phyloP scores from a whole-genome alignment of 2,797 vertebrate species.

The Sitta carolinensis region DNA sequence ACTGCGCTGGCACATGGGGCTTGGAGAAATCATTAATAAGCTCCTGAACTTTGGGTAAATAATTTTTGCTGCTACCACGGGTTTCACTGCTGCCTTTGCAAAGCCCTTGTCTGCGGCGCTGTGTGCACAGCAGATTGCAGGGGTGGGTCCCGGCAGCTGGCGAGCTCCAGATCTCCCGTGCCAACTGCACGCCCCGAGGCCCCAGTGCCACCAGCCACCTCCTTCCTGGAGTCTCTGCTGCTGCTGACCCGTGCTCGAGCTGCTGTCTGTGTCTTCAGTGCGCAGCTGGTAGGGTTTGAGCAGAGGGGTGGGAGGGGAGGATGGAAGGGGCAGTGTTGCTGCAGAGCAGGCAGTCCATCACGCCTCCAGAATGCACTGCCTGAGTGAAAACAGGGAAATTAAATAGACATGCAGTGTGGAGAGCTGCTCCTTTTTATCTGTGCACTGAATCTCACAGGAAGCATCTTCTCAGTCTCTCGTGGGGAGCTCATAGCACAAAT shows the following conservation, averaged over 20 bases:
- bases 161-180: slow-evolving; percentile 1
- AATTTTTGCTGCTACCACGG: neutral
- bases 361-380: neutral
- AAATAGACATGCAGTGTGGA: neutral
- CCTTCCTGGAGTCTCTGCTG: neutral
- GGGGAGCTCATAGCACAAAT: neutral
- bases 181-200: neutral
- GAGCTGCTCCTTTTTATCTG: neutral
- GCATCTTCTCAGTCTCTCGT: neutral
- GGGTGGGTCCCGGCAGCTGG: slow-evolving; percentile 64
- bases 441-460: neutral
- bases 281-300: slow-evolving; percentile 32
- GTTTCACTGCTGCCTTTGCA: neutral
- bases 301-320: slow-evolving; percentile 47
- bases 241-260: neutral
- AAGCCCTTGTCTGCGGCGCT: neutral
- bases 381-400: neutral
- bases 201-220: slow-evolving; percentile 2
- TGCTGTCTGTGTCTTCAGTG: neutral
- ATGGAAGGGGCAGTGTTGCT: slow-evolving; percentile 8
- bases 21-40: neutral
- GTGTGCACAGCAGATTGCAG: slow-evolving; percentile 56
- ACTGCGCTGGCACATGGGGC: neutral
- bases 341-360: neutral
- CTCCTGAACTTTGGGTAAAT: slow-evolving; percentile 34